Base-by-base conservation (phyloP, 2,888 invertebrate genomes). In the Athetis lepigone region DNA sequence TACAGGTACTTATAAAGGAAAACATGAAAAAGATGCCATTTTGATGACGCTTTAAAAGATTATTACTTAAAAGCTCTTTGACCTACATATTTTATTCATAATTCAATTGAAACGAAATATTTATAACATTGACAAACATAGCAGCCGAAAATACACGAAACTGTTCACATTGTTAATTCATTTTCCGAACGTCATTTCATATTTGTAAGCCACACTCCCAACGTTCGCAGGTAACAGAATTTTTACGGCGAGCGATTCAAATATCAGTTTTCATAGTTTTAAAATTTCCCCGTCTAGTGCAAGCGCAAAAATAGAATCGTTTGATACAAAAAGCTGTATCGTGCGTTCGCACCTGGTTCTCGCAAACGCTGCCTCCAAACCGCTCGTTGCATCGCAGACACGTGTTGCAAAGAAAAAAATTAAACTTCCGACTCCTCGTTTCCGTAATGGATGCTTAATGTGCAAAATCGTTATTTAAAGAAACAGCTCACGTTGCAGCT, bases 261-360 rank as follows among this genome's bases (percentile, higher is more conserved):
- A 82, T 79, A 75, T 79, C 78, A 73, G 74, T 80, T 79, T 75
- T 70, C 47, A 63, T 60, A 70, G 74, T 79, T 80, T 76, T 70
- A 74, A 60, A 78, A 79, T 78, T 73, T 72, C 45, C 52, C 27
- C 60, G 43, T 59, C 43, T 54, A 71, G 61, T 74, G 66, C 39
- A 69, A 42, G 19, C 46, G 63, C 13, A 70, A 70, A 75, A 80
- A 72, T 74, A 75, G 70, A 83, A 83, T 63, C 65, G 74, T 79
- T 85, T 73, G 68, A 72, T 76, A 80, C 77, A 87, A 86, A 87
- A 88, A 83, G 76, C 80, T 72, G 79, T 80, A 83, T 86, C 80
- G 85, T 75, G 81, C 66, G 68, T 83, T 85, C 65, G 82, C 89
- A 89, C 87, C 88, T 88, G 88, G 77, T 72, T 58, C 72, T 74